phyloP scores from a whole-genome alignment of 1,140 invertebrate species.

The Drosophila obscura region DNA sequence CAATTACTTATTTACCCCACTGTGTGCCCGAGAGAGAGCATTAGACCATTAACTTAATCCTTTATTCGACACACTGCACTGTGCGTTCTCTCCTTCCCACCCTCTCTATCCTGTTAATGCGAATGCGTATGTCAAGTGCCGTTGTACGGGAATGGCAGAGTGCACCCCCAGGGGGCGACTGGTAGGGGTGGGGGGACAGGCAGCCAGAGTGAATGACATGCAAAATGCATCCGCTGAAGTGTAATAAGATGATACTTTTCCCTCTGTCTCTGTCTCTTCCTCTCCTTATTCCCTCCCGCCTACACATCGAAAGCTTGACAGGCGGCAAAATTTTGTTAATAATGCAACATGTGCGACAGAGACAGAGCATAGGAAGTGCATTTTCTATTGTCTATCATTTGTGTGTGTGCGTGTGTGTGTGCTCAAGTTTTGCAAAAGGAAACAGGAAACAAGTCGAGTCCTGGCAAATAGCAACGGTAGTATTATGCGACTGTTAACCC shows the following conservation, averaged over 20 bases:
- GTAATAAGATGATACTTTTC: slow-evolving; percentile 53
- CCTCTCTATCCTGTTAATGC: slow-evolving; percentile 25
- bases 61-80: too few relatives aligned
- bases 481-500: background rate
- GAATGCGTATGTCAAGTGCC: slow-evolving; percentile 64
- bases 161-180: slow-evolving; percentile 10
- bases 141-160: slow-evolving; percentile 38
- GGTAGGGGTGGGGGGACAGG: background rate
- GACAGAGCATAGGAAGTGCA: slow-evolving; percentile 47
- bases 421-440: slow-evolving; percentile 16
- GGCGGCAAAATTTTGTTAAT: slow-evolving; percentile 57
- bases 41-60: too few relatives aligned
- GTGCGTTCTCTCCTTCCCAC: too few relatives aligned
- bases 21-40: too few relatives aligned
- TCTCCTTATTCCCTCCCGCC: background rate
- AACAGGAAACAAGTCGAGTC: slow-evolving; percentile 34
- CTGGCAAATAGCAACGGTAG: slow-evolving; percentile 8
- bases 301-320: slow-evolving; percentile 50
- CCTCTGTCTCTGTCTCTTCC: background rate
- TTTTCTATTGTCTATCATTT: slow-evolving; percentile 38
- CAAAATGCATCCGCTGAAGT: slow-evolving; percentile 60
- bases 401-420: background rate
- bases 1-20: too few relatives aligned
- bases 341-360: slow-evolving; percentile 34
- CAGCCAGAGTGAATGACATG: slow-evolving; percentile 32